Conservation (phyloP, 2,113 vertebrate species). For the Alectura lathami region DNA sequence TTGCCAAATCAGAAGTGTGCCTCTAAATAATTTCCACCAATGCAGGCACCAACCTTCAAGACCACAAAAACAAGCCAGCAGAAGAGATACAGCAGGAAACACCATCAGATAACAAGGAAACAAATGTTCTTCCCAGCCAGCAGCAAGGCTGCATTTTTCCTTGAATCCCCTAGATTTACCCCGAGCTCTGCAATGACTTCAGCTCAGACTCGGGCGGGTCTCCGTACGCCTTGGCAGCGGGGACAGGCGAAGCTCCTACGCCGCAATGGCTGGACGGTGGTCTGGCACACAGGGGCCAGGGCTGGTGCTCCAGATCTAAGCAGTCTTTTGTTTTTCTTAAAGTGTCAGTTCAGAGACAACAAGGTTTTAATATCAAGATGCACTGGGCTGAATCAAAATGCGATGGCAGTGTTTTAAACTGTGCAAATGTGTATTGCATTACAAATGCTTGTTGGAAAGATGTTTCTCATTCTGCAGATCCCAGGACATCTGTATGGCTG, state of each 20-base stretch:
- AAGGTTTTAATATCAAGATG: neutral
- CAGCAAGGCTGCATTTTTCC: neutral
- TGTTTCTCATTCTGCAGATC: constrained; percentile 33
- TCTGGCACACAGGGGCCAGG: neutral
- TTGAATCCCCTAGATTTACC: neutral
- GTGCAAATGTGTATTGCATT: constrained; percentile 29
- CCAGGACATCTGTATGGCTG: neutral
- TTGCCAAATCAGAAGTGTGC: neutral
- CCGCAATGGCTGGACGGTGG: neutral
- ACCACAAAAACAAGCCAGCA: neutral
- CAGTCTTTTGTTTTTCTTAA: constrained; percentile 10
- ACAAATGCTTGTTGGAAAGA: constrained; percentile 13
- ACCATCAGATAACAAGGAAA: neutral
- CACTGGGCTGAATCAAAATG: neutral
- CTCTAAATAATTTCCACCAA: neutral
- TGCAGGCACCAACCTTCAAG: neutral
- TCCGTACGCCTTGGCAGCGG: neutral
- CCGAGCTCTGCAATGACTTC: neutral
- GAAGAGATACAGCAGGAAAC: neutral
- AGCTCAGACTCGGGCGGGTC: constrained; percentile 16
- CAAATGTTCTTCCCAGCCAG: neutral
- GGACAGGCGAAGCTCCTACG: neutral
- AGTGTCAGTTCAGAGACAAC: neutral
- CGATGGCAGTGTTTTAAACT: neutral
- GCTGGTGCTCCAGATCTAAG: constrained; percentile 3